phyloP scores from a whole-genome alignment of 2,797 vertebrate genomes.

The Alca torda region DNA sequence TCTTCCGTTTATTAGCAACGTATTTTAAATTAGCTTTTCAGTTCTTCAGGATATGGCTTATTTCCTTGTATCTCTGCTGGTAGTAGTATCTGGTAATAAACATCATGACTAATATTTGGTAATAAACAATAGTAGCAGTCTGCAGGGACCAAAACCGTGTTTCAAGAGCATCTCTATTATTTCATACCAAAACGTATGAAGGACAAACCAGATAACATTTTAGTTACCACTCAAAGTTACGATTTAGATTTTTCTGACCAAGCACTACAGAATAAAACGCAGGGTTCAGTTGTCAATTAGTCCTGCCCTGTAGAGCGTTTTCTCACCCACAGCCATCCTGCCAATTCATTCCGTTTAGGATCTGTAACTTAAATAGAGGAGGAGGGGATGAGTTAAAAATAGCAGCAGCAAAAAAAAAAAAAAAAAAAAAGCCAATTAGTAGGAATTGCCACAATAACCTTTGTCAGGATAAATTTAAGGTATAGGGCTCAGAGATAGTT shows the following conservation, averaged over 20 bases:
- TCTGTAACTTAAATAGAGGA: not conserved
- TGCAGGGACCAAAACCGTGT: not conserved
- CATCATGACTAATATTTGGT: not conserved
- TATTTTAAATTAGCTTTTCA: constrained; percentile 18
- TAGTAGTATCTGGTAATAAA: not conserved
- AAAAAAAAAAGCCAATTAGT: constrained; percentile 48
- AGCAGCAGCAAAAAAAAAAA: not conserved
- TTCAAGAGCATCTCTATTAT: not conserved
- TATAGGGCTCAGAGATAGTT: constrained; percentile 64
- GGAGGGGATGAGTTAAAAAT: constrained; percentile 52
- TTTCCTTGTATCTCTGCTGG: not conserved
- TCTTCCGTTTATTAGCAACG: not conserved
- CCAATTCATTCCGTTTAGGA: constrained; percentile 21
- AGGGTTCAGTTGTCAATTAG: not conserved
- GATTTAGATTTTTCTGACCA: not conserved
- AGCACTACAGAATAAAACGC: not conserved
- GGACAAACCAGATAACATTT: not conserved
- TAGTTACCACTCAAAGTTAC: not conserved
- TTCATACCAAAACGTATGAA: not conserved
- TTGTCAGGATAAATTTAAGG: constrained; percentile 70
- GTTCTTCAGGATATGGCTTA: constrained; percentile 10
- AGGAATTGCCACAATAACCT: constrained; percentile 71
- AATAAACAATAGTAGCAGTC: not conserved
- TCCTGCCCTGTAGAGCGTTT: not conserved
- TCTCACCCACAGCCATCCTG: not conserved